Conservation (phyloP, 2,888 invertebrate species). For the Dryomyza anilis region DNA sequence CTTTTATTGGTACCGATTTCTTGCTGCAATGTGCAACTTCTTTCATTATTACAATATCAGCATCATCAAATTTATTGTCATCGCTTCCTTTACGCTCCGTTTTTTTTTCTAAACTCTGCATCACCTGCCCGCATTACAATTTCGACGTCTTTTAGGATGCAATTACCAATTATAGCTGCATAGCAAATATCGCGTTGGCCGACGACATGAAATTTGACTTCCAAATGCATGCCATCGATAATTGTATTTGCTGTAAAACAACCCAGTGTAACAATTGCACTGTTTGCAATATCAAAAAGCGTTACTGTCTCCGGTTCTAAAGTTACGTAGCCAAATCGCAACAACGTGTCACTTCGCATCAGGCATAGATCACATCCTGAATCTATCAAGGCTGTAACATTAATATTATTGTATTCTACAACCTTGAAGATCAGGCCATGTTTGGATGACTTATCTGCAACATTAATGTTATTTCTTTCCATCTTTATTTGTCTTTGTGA, state of each 20-base stretch:
- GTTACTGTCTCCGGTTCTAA: background rate
- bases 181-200: conserved; percentile 22
- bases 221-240: conserved; percentile 17
- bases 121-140: background rate
- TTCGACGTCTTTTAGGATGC: conserved; percentile 8
- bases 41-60: background rate
- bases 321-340: conserved; percentile 5
- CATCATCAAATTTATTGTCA: background rate
- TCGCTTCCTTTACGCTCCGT: background rate
- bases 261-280: conserved; percentile 16
- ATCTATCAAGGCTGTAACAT: conserved; percentile 26
- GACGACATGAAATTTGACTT: conserved; percentile 25
- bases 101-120: background rate
- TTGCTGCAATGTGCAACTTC: background rate
- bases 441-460: too few species aligned
- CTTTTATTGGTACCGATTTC: background rate
- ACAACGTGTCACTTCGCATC: conserved; percentile 17
- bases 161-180: conserved; percentile 24
- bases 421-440: too few species aligned
- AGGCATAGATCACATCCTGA: conserved; percentile 29
- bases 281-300: conserved; percentile 4
- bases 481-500: too few species aligned
- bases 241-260: background rate
- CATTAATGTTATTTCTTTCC: too few species aligned
- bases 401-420: too few species aligned